These are phyloP conservation scores for Oligia fasciuncula DNA, from an alignment of 2,888 invertebrate genomes.

Conservation along the genomic window DNA sequence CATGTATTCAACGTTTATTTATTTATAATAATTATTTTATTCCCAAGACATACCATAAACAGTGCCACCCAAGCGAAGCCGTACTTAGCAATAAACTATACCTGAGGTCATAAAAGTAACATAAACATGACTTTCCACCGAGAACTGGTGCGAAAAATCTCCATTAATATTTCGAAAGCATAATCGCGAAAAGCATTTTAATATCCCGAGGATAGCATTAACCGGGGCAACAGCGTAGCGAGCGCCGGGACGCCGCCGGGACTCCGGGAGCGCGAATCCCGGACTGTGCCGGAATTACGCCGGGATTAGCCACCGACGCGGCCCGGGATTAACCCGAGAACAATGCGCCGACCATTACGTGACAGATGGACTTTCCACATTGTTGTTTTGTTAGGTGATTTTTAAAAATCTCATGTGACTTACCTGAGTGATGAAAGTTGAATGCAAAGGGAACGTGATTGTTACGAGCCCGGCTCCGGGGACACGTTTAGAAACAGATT, in stretches of 20 bases:
- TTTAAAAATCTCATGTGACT: conserved; percentile 58
- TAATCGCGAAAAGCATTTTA: conserved; percentile 68
- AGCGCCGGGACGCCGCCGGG: conserved; percentile 42
- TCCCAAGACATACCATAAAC: conserved; percentile 21
- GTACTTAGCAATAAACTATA: conserved; percentile 50
- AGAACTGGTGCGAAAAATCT: conserved; percentile 58
- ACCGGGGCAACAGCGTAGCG: conserved; percentile 62
- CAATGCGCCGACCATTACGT: conserved; percentile 75
- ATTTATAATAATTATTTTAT: conserved; percentile 8
- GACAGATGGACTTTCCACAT: conserved; percentile 70
- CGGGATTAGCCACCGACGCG: conserved; percentile 75
- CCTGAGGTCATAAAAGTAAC: conserved; percentile 49
- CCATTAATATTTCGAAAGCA: conserved; percentile 63
- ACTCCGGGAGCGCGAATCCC: conserved; percentile 60
- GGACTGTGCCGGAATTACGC: conserved; percentile 72
- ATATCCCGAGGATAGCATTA: conserved; percentile 66
- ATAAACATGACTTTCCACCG: conserved; percentile 58
- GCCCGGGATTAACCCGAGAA: conserved; percentile 73
- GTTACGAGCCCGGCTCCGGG: conserved; percentile 27
- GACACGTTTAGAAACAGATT: not conserved
- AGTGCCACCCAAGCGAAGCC: not conserved
- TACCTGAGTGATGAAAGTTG: conserved; percentile 60
- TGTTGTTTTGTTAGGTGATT: conserved; percentile 62
- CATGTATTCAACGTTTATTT: not conserved
- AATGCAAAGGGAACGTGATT: conserved; percentile 52